phyloP scores from a whole-genome alignment of 2,113 vertebrate species.

The Eudyptes chrysolophus region DNA sequence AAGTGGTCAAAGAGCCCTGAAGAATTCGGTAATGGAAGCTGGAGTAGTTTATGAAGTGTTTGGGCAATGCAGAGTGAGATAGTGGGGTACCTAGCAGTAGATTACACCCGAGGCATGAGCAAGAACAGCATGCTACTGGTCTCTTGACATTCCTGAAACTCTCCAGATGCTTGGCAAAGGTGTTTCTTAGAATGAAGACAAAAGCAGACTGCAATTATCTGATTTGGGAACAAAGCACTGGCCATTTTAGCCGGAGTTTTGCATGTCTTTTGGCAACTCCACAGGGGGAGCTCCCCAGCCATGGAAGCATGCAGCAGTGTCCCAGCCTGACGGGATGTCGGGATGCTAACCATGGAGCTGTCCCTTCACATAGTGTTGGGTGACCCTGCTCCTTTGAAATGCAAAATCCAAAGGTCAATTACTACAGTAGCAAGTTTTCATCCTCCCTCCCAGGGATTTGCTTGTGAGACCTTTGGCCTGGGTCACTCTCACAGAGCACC shows the following conservation, averaged over 20 bases:
- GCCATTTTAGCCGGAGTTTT: background rate
- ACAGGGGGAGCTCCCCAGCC: background rate
- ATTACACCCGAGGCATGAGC: background rate
- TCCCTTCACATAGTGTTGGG: background rate
- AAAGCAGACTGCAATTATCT: background rate
- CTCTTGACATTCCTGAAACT: background rate
- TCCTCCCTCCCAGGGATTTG: background rate
- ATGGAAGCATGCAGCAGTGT: accelerated
- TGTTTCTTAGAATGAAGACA: background rate
- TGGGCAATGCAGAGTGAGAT: background rate
- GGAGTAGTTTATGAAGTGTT: background rate
- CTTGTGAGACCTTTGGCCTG: background rate
- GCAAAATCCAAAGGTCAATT: background rate
- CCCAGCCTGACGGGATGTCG: background rate
- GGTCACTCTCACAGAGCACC: background rate
- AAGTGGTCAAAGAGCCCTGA: background rate
- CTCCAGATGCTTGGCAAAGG: background rate
- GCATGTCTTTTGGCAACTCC: background rate
- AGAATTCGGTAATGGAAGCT: background rate
- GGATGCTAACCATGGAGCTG: background rate
- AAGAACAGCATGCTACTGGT: background rate
- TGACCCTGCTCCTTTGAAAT: background rate
- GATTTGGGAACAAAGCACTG: background rate
- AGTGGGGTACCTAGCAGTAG: background rate
- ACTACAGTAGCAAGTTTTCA: background rate